These are phyloP conservation scores for Erythrocercus mccallii DNA, from an alignment of 2,113 vertebrate genomes.

Conservation along the genomic window DNA sequence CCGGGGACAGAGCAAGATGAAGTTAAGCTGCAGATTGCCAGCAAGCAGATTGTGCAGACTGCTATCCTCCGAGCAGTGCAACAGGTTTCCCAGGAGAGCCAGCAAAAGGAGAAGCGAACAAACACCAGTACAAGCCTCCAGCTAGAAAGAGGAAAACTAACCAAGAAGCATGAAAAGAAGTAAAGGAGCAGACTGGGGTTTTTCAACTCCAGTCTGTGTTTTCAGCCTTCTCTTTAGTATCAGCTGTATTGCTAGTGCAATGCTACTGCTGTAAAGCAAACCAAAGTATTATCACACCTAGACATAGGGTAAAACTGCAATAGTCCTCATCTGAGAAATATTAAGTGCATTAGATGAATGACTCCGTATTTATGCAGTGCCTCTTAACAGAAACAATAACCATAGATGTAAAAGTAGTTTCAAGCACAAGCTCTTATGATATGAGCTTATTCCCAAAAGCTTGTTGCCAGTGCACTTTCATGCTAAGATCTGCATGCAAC, in stretches of 20 bases:
- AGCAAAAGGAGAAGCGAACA: slow-evolving; percentile 24
- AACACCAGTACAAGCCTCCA: not conserved
- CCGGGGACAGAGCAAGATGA: slow-evolving; percentile 71
- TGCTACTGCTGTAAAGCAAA: slow-evolving; percentile 57
- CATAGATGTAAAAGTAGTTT: slow-evolving; percentile 15
- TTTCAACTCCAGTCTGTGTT: not conserved
- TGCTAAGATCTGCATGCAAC: not conserved
- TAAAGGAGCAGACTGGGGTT: not conserved
- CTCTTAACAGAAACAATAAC: slow-evolving; percentile 30
- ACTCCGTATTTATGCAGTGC: slow-evolving; percentile 44
- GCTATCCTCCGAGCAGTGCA: slow-evolving; percentile 77
- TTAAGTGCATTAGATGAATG: slow-evolving; percentile 44
- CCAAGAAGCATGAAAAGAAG: slow-evolving; percentile 74
- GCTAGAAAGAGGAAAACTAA: slow-evolving; percentile 52
- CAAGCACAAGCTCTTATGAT: slow-evolving; percentile 13
- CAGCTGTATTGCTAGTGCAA: slow-evolving; percentile 40
- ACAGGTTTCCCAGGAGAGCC: slow-evolving; percentile 76
- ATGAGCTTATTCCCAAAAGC: not conserved
- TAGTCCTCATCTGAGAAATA: slow-evolving; percentile 47
- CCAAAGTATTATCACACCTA: slow-evolving; percentile 61
- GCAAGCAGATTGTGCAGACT: slow-evolving; percentile 78
- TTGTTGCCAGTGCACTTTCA: slow-evolving; percentile 18
- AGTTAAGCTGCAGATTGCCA: slow-evolving; percentile 73
- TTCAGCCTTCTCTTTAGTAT: slow-evolving; percentile 61
- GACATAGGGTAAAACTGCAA: slow-evolving; percentile 21